Conservation (phyloP, 1,140 invertebrate species). For the Camponotus pennsylvanicus region DNA sequence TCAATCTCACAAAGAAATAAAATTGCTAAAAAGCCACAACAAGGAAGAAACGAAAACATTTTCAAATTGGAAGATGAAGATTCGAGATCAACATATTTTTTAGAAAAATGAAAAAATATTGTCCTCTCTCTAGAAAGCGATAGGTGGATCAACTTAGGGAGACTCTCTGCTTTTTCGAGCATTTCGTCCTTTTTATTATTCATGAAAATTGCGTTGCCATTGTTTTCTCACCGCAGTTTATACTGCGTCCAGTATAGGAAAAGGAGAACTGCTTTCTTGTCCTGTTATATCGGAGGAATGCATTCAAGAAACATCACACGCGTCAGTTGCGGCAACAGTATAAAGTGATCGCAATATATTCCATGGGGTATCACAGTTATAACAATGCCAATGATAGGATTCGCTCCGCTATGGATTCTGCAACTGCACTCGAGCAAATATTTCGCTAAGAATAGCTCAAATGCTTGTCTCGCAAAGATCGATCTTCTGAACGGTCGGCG, state of each 20-base stretch:
- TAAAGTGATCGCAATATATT: conserved; percentile 15
- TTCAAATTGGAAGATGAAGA: conserved; percentile 42
- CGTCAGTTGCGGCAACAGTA: not conserved
- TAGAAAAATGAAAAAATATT: conserved; percentile 83
- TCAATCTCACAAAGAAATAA: conserved; percentile 20
- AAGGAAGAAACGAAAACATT: not conserved
- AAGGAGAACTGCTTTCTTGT: conserved; percentile 1
- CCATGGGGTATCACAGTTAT: not conserved
- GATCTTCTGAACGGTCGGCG: not conserved
- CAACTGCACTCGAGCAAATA: not conserved
- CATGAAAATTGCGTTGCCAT: conserved; percentile 82
- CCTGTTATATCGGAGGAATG: conserved; percentile 14
- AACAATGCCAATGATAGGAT: conserved; percentile 2
- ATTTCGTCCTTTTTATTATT: conserved; percentile 86
- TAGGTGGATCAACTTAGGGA: conserved; percentile 69
- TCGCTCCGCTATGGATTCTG: not conserved
- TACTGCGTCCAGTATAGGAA: conserved; percentile 31
- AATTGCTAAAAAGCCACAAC: not conserved
- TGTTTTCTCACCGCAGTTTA: conserved; percentile 70
- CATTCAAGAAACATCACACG: conserved; percentile 27
- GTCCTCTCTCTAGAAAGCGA: conserved; percentile 81
- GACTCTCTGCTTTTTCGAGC: conserved; percentile 72
- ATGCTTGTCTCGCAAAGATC: not conserved
- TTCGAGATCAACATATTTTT: conserved; percentile 82
- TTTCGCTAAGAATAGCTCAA: not conserved